Conservation (phyloP, 2,797 vertebrate species). For the Rhinichthys osculus region DNA sequence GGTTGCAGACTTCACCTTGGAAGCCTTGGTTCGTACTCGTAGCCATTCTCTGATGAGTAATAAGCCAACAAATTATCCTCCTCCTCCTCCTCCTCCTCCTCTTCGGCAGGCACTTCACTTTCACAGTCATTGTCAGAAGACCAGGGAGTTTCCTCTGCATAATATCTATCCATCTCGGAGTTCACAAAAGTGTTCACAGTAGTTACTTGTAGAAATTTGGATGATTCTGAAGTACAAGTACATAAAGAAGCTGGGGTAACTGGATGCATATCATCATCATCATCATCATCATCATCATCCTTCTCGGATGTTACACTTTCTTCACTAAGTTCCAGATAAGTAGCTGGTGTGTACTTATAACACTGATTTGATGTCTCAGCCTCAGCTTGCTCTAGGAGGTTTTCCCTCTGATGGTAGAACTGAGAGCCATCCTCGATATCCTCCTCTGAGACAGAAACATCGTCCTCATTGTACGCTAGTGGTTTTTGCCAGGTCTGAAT, state of each 20-base stretch:
- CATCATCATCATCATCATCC: too few species aligned
- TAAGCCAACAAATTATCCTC: not conserved
- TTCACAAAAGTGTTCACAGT: not conserved
- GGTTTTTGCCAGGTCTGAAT: too few species aligned
- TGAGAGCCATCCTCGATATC: not conserved
- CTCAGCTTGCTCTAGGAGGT: not conserved
- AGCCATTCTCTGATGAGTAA: not conserved
- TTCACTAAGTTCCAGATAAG: conserved; percentile 4
- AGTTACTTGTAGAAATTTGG: not conserved
- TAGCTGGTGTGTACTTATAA: conserved; percentile 2
- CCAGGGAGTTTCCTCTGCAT: not conserved
- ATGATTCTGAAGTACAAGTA: not conserved
- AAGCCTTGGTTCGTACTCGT: conserved; percentile 47
- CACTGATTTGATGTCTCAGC: not conserved
- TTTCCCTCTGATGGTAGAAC: not conserved
- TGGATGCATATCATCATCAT: not conserved
- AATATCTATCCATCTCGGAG: not conserved
- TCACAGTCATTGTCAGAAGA: not conserved
- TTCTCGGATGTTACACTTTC: not conserved
- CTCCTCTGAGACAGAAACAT: not conserved
- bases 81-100: not conserved
- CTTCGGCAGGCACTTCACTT: not conserved
- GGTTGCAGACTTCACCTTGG: not conserved
- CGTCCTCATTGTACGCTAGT: not conserved
- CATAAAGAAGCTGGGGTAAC: not conserved